Evolutionary conservation across 2,113 vertebrate species (phyloP).

Genomic region (Epinephelus moara): DNA sequence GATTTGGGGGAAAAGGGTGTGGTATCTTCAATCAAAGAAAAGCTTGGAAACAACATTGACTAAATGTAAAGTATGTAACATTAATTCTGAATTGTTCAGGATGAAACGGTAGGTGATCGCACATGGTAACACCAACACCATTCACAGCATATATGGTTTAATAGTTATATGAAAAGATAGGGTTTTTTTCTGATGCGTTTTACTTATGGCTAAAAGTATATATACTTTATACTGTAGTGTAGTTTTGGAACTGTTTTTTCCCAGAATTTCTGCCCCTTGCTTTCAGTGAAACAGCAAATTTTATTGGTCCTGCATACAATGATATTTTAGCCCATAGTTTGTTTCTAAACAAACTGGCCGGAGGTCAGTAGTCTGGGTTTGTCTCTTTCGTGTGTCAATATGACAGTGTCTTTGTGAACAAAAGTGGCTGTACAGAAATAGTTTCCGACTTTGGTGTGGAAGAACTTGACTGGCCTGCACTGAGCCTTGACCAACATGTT

Average conservation of each 20-base stretch:
- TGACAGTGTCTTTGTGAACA: neutral
- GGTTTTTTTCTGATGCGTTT: neutral
- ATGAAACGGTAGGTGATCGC: neutral
- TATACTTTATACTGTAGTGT: neutral
- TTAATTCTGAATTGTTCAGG: neutral
- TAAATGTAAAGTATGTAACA: neutral
- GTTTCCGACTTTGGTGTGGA: neutral
- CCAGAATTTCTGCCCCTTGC: neutral
- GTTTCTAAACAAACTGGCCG: no score
- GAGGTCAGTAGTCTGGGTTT: neutral
- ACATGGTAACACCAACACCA: neutral
- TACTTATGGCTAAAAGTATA: neutral
- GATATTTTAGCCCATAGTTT: neutral
- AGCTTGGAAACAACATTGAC: neutral
- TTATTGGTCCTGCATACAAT: neutral
- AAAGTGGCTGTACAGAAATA: no score
- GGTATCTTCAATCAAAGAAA: neutral
- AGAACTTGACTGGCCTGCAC: neutral
- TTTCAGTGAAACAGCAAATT: neutral
- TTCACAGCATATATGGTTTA: neutral
- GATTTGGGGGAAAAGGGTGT: no score
- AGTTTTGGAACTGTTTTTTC: neutral
- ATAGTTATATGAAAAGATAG: neutral
- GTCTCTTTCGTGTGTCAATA: neutral
- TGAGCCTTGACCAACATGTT: neutral